Conservation (phyloP, 2,113 vertebrate species). For the Solenodon paradoxus region DNA sequence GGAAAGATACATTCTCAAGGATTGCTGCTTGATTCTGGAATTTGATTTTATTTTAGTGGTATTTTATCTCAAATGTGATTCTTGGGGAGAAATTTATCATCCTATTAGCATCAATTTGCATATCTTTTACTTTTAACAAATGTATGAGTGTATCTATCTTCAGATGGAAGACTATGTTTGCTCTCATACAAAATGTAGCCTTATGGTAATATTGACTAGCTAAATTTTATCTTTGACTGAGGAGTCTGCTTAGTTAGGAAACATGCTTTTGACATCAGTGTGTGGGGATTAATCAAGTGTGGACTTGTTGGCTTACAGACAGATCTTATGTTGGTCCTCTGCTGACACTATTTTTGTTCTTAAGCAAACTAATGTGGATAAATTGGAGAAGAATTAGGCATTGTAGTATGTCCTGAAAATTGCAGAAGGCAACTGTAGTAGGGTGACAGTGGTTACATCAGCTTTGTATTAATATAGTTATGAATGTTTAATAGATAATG, state of each 20-base stretch:
- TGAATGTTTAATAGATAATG: neutral
- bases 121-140: slow-evolving; percentile 34
- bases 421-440: neutral
- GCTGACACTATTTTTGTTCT: neutral
- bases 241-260: neutral
- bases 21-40: slow-evolving; percentile 14
- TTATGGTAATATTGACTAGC: neutral
- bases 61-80: slow-evolving; percentile 31
- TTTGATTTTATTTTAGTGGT: neutral
- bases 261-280: neutral
- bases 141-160: neutral
- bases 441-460: neutral
- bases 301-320: neutral
- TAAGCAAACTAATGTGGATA: neutral
- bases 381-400: neutral
- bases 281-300: neutral
- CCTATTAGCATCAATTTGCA: neutral
- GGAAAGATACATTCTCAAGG: neutral
- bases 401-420: neutral
- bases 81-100: neutral
- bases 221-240: neutral
- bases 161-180: neutral
- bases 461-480: neutral
- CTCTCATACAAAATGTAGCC: neutral
- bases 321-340: neutral